phyloP scores from a whole-genome alignment of 2,113 vertebrate species.

The Zosterops japonicus region DNA sequence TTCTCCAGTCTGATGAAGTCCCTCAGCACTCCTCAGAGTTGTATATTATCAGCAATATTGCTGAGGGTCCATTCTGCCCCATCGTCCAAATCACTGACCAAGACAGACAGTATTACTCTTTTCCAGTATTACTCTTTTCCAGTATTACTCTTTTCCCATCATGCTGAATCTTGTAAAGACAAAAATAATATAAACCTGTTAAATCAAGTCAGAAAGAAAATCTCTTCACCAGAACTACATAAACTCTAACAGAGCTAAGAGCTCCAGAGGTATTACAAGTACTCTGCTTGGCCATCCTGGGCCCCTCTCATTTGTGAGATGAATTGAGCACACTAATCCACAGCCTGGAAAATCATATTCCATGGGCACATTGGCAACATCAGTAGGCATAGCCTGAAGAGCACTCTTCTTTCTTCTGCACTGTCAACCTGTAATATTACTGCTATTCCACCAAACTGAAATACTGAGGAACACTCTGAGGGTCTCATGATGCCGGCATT shows the following conservation, averaged over 20 bases:
- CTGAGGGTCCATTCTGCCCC: background rate
- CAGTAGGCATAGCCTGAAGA: background rate
- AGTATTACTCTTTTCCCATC: background rate
- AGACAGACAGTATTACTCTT: background rate
- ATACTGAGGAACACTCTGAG: background rate
- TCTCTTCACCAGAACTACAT: background rate
- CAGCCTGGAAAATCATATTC: background rate
- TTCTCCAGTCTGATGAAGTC: background rate
- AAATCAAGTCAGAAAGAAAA: background rate
- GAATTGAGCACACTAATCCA: background rate
- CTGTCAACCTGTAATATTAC: background rate
- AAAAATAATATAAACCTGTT: background rate
- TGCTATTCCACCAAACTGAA: background rate
- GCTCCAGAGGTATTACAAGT: background rate
- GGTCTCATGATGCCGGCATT: background rate
- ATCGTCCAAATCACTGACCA: background rate
- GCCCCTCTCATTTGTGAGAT: background rate
- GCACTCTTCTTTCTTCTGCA: background rate
- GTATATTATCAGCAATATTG: background rate
- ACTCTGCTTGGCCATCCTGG: background rate
- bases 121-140: background rate
- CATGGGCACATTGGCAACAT: fast-evolving
- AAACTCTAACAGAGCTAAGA: background rate
- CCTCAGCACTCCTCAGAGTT: background rate
- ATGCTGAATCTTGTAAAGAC: background rate